Evolutionary conservation across 2,888 invertebrate genomes (phyloP), one percentile per base, ranked within the genome.

Genomic region (Euplagia quadripunctaria): DNA sequence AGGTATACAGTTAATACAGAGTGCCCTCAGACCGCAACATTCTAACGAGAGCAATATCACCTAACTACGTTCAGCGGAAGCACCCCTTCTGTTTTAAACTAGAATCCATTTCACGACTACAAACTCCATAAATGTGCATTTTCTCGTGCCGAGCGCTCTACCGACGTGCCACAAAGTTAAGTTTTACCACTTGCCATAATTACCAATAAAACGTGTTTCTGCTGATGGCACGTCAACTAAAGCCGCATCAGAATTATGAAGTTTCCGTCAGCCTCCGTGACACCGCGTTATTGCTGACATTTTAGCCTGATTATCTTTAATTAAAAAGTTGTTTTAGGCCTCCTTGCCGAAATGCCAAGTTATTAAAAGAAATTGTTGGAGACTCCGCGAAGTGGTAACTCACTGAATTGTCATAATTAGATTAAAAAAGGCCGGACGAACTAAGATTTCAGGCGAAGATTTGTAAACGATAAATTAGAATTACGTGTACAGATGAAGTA

Each of bases 301-400:
- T 94, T 92, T 88, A 89, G 89, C 86, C 90, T 93, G 92, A 93
- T 94, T 93, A 94, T 93, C 92, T 92, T 94, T 94, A 94, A 94
- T 94, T 94, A 94, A 94, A 94, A 94, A 94, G 93, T 94, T 94
- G 91, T 92, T 92, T 92, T 89, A 92, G 90, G 88, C 89, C 87
- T 89, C 90, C 90, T 84, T 63, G 55, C 72, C 88, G 83, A 92
- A 93, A 92, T 90, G 91, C 86, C 87, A 90, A 93, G 91, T 92
- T 93, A 93, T 93, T 92, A 92, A 94, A 94, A 94, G 92, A 94
- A 94, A 92, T 92, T 92, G 89, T 90, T 87, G 89, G 61, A 87
- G 90, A 88, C 88, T 89, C 87, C 88, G 88, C 87, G 86, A 92
- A 92, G 90, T 92, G 91, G 90, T 90, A 91, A 91, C 91, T 93